phyloP scores from a whole-genome alignment of 2,113 vertebrate species.

The Lophochroa leadbeateri region DNA sequence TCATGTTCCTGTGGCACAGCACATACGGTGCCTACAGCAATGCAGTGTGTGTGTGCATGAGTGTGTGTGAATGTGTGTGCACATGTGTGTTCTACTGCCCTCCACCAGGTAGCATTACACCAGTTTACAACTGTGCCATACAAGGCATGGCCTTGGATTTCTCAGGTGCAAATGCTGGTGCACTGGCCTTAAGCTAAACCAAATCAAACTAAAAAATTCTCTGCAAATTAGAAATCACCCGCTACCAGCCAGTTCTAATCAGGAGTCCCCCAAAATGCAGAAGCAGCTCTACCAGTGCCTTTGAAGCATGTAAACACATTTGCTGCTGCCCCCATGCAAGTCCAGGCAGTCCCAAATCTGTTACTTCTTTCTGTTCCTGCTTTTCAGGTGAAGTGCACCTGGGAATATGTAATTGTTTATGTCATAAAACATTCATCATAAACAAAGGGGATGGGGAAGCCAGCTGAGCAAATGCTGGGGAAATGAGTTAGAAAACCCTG shows the following conservation, averaged over 20 bases:
- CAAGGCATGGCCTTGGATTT: background rate
- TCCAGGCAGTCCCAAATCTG: constrained; percentile 50
- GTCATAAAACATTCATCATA: constrained; percentile 51
- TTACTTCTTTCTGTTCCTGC: constrained; percentile 60
- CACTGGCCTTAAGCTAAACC: background rate
- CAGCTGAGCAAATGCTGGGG: constrained; percentile 27
- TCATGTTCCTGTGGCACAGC: background rate
- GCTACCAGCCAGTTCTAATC: background rate
- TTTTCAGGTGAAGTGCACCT: constrained; percentile 69
- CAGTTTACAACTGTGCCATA: background rate
- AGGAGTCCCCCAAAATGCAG: background rate
- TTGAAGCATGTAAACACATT: constrained; percentile 14
- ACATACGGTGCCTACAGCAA: background rate
- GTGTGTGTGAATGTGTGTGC: background rate
- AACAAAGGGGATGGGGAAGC: constrained; percentile 45
- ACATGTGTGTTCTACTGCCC: fast-evolving
- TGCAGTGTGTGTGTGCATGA: background rate
- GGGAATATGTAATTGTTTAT: constrained; percentile 66
- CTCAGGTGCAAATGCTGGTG: background rate
- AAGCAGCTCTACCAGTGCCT: constrained; percentile 24
- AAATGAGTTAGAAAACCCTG: constrained; percentile 46
- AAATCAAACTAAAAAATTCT: background rate
- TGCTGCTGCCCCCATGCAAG: constrained; percentile 57
- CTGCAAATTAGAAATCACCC: background rate
- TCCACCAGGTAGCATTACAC: background rate